Conservation (phyloP, 2,888 invertebrate genomes). For the Cephus runcator region DNA sequence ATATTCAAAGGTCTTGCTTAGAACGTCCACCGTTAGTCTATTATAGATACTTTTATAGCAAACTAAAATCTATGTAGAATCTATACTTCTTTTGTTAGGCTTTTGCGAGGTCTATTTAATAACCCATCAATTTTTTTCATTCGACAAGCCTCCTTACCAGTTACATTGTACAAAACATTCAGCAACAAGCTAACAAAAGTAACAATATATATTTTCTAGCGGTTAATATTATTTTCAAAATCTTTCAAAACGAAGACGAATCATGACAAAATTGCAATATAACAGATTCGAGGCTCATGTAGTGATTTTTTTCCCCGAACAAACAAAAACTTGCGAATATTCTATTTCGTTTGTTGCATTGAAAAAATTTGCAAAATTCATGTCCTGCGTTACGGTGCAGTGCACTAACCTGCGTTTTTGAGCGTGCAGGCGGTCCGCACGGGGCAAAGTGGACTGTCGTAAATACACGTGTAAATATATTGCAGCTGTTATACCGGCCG, state of each 20-base stretch:
- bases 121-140: not conserved
- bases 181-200: not conserved
- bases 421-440: conserved; percentile 21
- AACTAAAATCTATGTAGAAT: not conserved
- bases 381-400: not conserved
- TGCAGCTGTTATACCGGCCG: conserved; percentile 51
- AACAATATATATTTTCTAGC: not conserved
- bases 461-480: conserved; percentile 63
- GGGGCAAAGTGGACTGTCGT: conserved; percentile 51
- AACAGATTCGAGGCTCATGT: not conserved
- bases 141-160: not conserved
- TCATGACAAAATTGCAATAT: not conserved
- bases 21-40: not conserved
- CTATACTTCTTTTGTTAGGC: not conserved
- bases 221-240: not conserved
- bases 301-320: not conserved
- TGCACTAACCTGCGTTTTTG: not conserved
- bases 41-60: not conserved
- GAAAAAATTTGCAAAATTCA: not conserved
- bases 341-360: not conserved
- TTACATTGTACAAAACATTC: not conserved
- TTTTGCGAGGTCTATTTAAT: not conserved
- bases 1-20: not conserved
- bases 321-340: too few species aligned
- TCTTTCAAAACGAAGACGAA: not conserved